phyloP scores from a whole-genome alignment of 2,888 invertebrate genomes.

The Saturnia japonica region DNA sequence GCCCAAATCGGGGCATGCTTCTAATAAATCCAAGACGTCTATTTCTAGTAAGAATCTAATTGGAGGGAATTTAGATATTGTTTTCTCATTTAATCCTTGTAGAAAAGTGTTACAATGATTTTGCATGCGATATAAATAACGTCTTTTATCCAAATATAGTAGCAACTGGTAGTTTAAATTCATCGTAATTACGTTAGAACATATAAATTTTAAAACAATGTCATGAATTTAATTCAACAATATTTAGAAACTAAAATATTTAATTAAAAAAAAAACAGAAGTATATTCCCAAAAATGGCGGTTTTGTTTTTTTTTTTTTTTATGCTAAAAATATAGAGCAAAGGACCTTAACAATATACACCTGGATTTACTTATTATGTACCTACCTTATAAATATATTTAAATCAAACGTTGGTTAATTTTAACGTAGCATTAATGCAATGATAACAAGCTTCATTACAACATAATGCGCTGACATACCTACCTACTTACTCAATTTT shows the following conservation, averaged over 20 bases:
- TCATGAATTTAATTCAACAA: not conserved
- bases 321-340: not conserved
- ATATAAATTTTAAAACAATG: not conserved
- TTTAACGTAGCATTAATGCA: constrained; percentile 49
- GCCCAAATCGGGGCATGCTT: constrained; percentile 54
- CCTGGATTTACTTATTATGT: too few relatives aligned
- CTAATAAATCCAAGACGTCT: constrained; percentile 63
- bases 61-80: constrained; percentile 59
- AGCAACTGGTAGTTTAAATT: constrained; percentile 56
- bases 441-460: constrained; percentile 34
- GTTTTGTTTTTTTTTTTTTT: not conserved
- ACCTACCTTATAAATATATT: too few relatives aligned
- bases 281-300: not conserved
- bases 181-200: constrained; percentile 37
- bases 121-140: constrained; percentile 54
- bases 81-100: constrained; percentile 49
- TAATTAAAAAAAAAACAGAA: not conserved
- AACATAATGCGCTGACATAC: constrained; percentile 27
- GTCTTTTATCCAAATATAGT: constrained; percentile 65
- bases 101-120: constrained; percentile 51
- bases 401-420: not conserved
- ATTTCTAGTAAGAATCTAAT: constrained; percentile 57
- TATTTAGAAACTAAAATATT: not conserved
- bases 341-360: not conserved
- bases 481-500: constrained; percentile 42